These are phyloP conservation scores for Drosophila nasuta DNA, from an alignment of 1,140 invertebrate genomes.

Conservation along the genomic window DNA sequence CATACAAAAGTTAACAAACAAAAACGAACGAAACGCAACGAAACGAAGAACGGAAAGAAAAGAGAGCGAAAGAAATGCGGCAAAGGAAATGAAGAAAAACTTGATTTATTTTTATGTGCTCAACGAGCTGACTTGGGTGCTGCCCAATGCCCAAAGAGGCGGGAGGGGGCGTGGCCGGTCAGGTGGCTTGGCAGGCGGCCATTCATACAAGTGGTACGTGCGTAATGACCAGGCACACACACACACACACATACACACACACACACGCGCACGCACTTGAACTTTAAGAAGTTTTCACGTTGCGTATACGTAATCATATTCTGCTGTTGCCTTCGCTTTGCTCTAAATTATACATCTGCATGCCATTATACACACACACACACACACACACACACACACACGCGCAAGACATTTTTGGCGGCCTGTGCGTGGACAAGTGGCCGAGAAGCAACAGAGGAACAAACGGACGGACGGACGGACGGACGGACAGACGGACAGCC, in stretches of 20 bases:
- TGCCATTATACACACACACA: conserved; percentile 36
- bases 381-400: background rate
- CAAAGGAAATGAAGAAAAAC: conserved; percentile 82
- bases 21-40: background rate
- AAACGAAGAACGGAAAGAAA: conserved; percentile 12
- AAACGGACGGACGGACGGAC: conserved; percentile 3
- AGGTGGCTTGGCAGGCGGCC: conserved; percentile 31
- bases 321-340: conserved; percentile 19
- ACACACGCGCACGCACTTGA: conserved; percentile 60
- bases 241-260: conserved; percentile 39
- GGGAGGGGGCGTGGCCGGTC: background rate
- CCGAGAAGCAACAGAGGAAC: conserved; percentile 29
- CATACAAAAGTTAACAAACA: conserved; percentile 24
- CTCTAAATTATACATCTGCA: conserved; percentile 70
- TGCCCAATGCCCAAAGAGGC: background rate
- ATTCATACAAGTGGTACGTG: conserved; percentile 81
- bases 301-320: conserved; percentile 81
- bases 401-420: background rate
- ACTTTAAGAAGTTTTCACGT: conserved; percentile 76
- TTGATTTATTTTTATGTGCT: conserved; percentile 82
- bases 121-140: conserved; percentile 62
- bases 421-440: conserved; percentile 66
- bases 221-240: conserved; percentile 75
- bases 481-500: conserved; percentile 15
- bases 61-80: conserved; percentile 37